phyloP scores from a whole-genome alignment of 2,888 invertebrate species.

The Auanema freiburgensis region DNA sequence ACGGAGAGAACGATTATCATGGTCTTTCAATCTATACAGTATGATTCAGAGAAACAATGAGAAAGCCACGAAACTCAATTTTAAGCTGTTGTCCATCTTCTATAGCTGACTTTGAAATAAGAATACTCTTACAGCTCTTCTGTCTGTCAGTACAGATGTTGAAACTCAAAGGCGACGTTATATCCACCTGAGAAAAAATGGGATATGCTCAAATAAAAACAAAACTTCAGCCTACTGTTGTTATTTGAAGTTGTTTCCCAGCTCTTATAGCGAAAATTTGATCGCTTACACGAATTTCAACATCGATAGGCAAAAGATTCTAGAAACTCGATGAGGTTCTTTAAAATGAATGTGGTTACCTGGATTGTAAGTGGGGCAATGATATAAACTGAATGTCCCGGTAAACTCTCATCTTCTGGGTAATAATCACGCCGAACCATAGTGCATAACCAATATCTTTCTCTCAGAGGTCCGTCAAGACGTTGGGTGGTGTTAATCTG shows the following conservation, averaged over 20 bases:
- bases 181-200: conserved; percentile 67
- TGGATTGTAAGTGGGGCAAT: conserved; percentile 77
- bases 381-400: conserved; percentile 84
- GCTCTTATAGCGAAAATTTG: conserved; percentile 65
- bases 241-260: conserved; percentile 65
- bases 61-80: background rate
- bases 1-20: conserved; percentile 37
- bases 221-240: conserved; percentile 24
- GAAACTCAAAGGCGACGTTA: conserved; percentile 28
- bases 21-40: conserved; percentile 37
- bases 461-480: conserved; percentile 23
- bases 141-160: too few relatives aligned
- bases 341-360: conserved; percentile 6
- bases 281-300: conserved; percentile 64
- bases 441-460: conserved; percentile 74
- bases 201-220: background rate
- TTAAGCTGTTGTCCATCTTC: background rate
- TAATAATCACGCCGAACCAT: conserved; percentile 75
- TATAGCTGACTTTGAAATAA: background rate
- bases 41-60: background rate
- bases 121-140: too few relatives aligned
- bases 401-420: conserved; percentile 72
- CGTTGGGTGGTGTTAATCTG: conserved; percentile 30
- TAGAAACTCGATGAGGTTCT: conserved; percentile 68
- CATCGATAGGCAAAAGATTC: conserved; percentile 80